Base-by-base conservation (phyloP, 2,113 vertebrate species). In the Cranoglanis bouderius region DNA sequence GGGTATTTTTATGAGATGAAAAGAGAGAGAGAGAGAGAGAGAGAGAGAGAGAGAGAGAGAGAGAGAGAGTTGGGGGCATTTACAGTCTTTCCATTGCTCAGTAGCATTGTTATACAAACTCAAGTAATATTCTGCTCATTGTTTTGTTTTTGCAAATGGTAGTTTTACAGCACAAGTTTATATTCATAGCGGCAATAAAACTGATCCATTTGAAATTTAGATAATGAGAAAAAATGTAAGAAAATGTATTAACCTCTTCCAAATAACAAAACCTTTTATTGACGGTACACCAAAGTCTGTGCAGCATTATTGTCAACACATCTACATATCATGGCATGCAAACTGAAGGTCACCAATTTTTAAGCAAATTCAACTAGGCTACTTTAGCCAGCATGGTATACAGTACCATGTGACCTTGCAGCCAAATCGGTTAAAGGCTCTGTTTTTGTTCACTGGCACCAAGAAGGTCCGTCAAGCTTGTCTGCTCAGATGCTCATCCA, bases 171-270 rank as follows among this genome's bases (percentile, higher is more conserved):
- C 75, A 32, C 49, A 82, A 80, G 65, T 82, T 83, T 67, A 65
- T 81, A 87, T 89, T 83, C 81, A 82, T 85, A 70, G 24, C 26
- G 46, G 43, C 65, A 80, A n/a, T 89, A 75, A 81, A 87, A 81
- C 38, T 72, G 55, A 82, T 10, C 35, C 40, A 63, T 38, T 84
- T 77, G 19, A 74, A 89, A 88, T 85, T 82, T 26, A 81, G 78
- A 72, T 85, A 78, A 88, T 55, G 21, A 43, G 35, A 21, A 51
- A 81, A 86, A 78, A 18, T 80, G 51, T 80, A 72, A 13, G 43
- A 85, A 19, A 21, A 21, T 77, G 21, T 57, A 74, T 38, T n/a
- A 61, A 77, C 53, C n/a, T 61, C 83, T 75, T 49, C 80, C 70
- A 75, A 32, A 59, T 75, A 46, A 65, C 70, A 61, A 67, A 38